Evolutionary conservation across 2,113 vertebrate genomes (phyloP), one percentile per base, ranked within the genome.

Genomic region (Australoheros scitulus): DNA sequence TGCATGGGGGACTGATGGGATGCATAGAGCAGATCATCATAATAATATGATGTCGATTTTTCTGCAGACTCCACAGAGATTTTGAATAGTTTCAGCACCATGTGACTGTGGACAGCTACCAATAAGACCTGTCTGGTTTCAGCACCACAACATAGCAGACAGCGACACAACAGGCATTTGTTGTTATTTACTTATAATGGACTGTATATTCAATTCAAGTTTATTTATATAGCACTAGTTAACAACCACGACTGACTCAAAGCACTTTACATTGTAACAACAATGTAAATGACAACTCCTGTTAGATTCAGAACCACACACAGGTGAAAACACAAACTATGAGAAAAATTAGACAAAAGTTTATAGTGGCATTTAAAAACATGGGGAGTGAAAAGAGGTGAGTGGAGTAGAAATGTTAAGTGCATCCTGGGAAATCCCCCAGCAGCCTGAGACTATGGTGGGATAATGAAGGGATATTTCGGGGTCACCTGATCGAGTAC

Each of bases 11-110:
- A 14, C 3, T 26, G 47, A 72, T 4, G 7, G 1, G 32, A 18
- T 14, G 68, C 18, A 65, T 1, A 26, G 60, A 58, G 58, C 77
- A 59, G 5, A 70, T 10, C 22, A 52, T 1, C 3, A 4, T n/a
- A 17, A 11, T 13, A n/a, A 41, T 26, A 24, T 41, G 5, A 29
- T 52, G 0, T 17, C 7, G 20, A 18, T 61, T 60, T 77, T 38
- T 77, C 24, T 20, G 56, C 18, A 75, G 76, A 15, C 22, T 5
- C 41, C 15, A 61, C 1, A 7, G 57, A 50, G 41, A 17, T 57
- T 29, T 64, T 43, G 24, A 61, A 8, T 20, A 18, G 34, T 79
- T 91, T 89, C 87, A 91, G 89, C 56, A 88, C 84, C 86, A 78
- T 6, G 18, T 3, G 8, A 18, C 52, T 34, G n/a, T 70, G 55